A percentile compares a stretch with the other conserved stretches of the same genome.
These are phyloP conservation scores for Hirtodrosophila cameraria DNA, from an alignment of 2,888 invertebrate species.

Conservation along the genomic window DNA sequence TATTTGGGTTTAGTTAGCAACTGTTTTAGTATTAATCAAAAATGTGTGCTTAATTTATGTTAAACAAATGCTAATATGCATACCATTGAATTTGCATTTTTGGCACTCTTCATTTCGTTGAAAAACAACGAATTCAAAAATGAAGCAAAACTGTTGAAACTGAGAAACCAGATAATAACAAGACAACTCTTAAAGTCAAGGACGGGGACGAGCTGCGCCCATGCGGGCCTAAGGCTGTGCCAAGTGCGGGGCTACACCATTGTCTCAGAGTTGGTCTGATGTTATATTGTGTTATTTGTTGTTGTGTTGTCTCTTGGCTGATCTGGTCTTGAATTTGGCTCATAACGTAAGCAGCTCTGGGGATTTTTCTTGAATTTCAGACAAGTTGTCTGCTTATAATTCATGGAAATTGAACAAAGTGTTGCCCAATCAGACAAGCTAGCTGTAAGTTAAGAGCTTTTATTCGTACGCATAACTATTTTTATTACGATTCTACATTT, in stretches of 20 bases:
- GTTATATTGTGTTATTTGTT: too few species aligned
- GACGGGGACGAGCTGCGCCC: constrained; percentile 65
- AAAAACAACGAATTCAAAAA: constrained; percentile 29
- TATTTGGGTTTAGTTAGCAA: constrained; percentile 55
- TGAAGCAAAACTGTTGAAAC: constrained; percentile 1
- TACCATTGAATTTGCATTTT: constrained; percentile 59
- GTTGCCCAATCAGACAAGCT: constrained; percentile 9
- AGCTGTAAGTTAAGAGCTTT: background rate
- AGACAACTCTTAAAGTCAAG: constrained; percentile 67
- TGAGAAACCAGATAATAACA: constrained; percentile 44
- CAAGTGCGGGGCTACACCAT: constrained; percentile 69
- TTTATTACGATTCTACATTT: background rate
- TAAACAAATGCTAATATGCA: constrained; percentile 54
- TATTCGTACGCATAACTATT: background rate
- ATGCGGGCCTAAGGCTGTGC: constrained; percentile 58
- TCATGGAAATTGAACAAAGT: constrained; percentile 12
- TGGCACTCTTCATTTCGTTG: constrained; percentile 70
- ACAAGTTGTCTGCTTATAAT: constrained; percentile 28
- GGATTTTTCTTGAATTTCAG: constrained; percentile 29
- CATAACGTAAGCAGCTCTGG: constrained; percentile 23
- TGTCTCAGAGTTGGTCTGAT: constrained; percentile 27
- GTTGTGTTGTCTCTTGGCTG: constrained; percentile 20
- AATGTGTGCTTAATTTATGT: constrained; percentile 61
- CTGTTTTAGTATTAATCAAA: constrained; percentile 52
- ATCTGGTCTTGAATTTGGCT: constrained; percentile 35